Conservation (phyloP, 2,888 invertebrate genomes). For the Adelognathus sp. region DNA sequence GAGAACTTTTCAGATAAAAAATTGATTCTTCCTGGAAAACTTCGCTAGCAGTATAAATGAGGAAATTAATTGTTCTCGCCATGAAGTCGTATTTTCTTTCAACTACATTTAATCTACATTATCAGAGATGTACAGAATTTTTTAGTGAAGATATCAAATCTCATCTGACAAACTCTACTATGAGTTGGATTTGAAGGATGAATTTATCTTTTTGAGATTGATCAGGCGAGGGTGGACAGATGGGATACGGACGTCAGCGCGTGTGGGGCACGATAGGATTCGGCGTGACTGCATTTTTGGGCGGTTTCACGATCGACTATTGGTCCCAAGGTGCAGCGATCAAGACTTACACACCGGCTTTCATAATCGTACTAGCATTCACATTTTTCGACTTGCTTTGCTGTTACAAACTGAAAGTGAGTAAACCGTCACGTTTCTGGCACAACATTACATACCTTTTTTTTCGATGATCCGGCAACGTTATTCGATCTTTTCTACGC, state of each 20-base stretch:
- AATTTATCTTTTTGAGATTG: not conserved
- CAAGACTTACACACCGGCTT: slow-evolving; percentile 89
- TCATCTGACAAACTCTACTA: too few relatives aligned
- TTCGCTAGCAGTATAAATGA: too few relatives aligned
- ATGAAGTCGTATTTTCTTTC: too few relatives aligned
- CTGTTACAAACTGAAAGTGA: slow-evolving; percentile 85
- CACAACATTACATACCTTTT: not conserved
- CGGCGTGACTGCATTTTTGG: slow-evolving; percentile 87
- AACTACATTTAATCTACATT: too few relatives aligned
- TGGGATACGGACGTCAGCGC: slow-evolving; percentile 89
- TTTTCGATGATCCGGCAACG: not conserved
- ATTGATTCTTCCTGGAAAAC: too few relatives aligned
- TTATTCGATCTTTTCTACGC: slow-evolving; percentile 43
- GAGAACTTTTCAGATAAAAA: not conserved
- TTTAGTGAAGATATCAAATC: too few relatives aligned
- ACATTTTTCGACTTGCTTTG: slow-evolving; percentile 86
- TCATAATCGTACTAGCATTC: slow-evolving; percentile 86
- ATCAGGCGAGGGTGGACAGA: slow-evolving; percentile 86
- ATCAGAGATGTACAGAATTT: too few relatives aligned
- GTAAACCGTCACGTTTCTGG: slow-evolving; percentile 41
- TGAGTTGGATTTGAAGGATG: too few relatives aligned
- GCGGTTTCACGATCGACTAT: slow-evolving; percentile 87
- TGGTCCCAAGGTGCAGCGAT: slow-evolving; percentile 83
- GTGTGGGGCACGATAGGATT: slow-evolving; percentile 93
- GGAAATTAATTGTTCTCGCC: too few relatives aligned